Evolutionary conservation across 2,888 invertebrate genomes (phyloP).

Genomic region (Spodoptera exigua): DNA sequence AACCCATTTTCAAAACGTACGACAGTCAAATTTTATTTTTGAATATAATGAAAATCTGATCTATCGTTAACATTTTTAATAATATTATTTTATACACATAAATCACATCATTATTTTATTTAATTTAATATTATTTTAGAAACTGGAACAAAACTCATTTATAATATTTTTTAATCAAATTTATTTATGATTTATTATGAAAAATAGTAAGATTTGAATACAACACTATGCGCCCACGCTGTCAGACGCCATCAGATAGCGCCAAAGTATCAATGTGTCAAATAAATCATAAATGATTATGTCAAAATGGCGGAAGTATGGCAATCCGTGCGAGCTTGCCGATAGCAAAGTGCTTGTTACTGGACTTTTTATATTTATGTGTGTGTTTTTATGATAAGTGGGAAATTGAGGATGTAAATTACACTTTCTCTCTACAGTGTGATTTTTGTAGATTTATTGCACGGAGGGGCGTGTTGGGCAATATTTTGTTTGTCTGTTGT

Average conservation of each 20-base stretch:
- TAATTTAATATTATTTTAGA: no score
- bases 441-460: constrained; percentile 3
- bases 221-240: constrained; percentile 32
- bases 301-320: constrained; percentile 38
- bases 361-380: constrained; percentile 29
- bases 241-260: constrained; percentile 3
- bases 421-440: background rate
- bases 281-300: constrained; percentile 47
- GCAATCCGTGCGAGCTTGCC: constrained; percentile 13
- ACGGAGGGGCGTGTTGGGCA: no score
- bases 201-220: constrained; percentile 18
- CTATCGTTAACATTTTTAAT: no score
- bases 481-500: no score
- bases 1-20: no score
- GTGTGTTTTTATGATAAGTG: constrained; percentile 15
- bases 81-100: no score
- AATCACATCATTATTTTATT: no score
- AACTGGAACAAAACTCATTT: no score
- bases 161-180: no score
- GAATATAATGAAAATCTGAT: no score
- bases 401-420: background rate
- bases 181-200: no score
- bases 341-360: constrained; percentile 13
- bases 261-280: constrained; percentile 46
- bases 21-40: no score